phyloP scores from a whole-genome alignment of 2,797 vertebrate genomes.

The Lepidocolaptes lacrymiger region DNA sequence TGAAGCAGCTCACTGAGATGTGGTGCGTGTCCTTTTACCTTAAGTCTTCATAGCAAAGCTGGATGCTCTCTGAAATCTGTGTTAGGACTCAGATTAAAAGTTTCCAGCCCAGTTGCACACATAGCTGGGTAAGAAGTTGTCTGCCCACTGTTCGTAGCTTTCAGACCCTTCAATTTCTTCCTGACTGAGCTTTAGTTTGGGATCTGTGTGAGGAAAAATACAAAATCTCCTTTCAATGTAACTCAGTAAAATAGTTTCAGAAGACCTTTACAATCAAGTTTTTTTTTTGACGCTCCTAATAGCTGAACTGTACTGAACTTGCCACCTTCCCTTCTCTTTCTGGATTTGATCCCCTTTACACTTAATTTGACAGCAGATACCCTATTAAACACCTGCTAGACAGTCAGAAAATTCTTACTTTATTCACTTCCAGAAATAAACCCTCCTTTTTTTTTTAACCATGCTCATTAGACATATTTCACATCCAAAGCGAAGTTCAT shows the following conservation, averaged over 20 bases:
- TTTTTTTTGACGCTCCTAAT: background rate
- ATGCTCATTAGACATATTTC: conserved; percentile 48
- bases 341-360: conserved; percentile 36
- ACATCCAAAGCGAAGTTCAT: conserved; percentile 49
- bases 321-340: conserved; percentile 33
- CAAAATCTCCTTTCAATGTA: background rate
- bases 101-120: background rate
- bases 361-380: conserved; percentile 51
- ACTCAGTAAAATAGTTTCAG: background rate
- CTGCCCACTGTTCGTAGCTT: background rate
- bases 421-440: background rate
- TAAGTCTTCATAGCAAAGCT: background rate
- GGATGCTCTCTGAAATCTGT: background rate
- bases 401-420: background rate
- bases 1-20: background rate
- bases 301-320: conserved; percentile 15
- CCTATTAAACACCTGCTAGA: conserved; percentile 26
- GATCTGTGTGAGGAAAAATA: background rate
- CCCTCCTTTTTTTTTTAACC: conserved; percentile 7
- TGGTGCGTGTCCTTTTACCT: background rate
- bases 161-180: background rate
- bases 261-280: background rate
- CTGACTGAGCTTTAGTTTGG: background rate
- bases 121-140: background rate
- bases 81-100: background rate